Evolutionary conservation across 2,113 vertebrate genomes (phyloP), one percentile per base, ranked within the genome.

Genomic region (Amphiprion percula): DNA sequence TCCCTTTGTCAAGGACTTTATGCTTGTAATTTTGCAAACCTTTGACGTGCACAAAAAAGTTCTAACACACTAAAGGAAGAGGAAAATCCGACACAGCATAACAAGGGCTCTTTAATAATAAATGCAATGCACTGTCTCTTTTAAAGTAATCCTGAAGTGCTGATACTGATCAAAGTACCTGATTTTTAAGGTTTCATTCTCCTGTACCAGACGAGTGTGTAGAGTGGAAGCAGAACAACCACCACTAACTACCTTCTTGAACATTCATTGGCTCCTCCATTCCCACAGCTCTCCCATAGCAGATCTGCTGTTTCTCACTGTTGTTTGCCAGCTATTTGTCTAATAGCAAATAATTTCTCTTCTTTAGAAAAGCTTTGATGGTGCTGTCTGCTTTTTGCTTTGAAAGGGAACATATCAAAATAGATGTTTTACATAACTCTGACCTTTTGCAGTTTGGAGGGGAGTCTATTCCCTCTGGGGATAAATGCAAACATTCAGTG

Each of bases 221-320:
- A 16, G 26, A 55, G 17, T 70, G 14, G n/a, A 55, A 47, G 1
- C 8, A 78, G 23, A 33, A 30, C n/a, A 37, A 61, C 5, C 30
- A 23, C 17, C 14, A 39, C 56, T 17, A 15, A 37, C 72, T 15
- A 53, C 23, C 4, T 24, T 41, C 64, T 67, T 76, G 62, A 80
- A 84, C 55, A 23, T 50, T 15, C 37, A 41, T 33, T 68, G 68
- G 37, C 49, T 60, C 62, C 24, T 66, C 19, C 28, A 62, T 63
- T 82, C 47, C 68, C 30, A 66, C 52, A 58, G 39, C 58, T 85
- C 61, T 86, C 52, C 19, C 26, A 10, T 14, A 63, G 46, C 59
- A 76, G 64, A 52, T 73, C 85, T 88, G 79, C 59, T 85, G 44
- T 84, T 53, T 72, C 23, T 86, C 84, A 76, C 37, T 61, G 15